Conservation (phyloP, 2,113 vertebrate genomes). For the Zosterops japonicus region DNA sequence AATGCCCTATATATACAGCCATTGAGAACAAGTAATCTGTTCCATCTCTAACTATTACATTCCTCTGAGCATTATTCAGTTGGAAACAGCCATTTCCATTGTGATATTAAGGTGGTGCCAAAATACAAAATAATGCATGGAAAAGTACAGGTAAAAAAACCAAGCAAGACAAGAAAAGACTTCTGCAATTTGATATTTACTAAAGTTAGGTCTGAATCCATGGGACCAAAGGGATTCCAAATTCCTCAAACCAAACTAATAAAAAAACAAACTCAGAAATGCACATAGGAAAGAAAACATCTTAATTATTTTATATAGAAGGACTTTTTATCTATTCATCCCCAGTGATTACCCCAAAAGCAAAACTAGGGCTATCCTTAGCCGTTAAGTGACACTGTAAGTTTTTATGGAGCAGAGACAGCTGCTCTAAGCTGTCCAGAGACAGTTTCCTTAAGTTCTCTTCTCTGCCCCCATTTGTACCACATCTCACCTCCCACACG, state of each 20-base stretch:
- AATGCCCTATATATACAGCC: not conserved
- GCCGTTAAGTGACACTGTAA: not conserved
- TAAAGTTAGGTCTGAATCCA: not conserved
- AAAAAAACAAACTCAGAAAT: not conserved
- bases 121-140: not conserved
- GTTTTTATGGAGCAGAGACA: not conserved
- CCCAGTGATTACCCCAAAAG: not conserved
- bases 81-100: not conserved
- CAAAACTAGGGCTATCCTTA: not conserved
- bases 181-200: not conserved
- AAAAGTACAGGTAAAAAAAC: not conserved
- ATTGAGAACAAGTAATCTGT: not conserved
- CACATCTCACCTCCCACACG: rapidly evolving
- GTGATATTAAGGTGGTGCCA: not conserved
- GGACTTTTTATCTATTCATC: not conserved
- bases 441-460: not conserved
- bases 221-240: not conserved
- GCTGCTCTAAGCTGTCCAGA: not conserved
- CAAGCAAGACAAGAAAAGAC: not conserved
- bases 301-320: not conserved
- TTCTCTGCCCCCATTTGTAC: not conserved
- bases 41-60: not conserved
- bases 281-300: not conserved
- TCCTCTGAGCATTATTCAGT: not conserved
- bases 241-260: not conserved